Base-by-base conservation (phyloP, 35 echinoderm and acorn worm species). In the Hemicentrotus pulcherrimus region DNA sequence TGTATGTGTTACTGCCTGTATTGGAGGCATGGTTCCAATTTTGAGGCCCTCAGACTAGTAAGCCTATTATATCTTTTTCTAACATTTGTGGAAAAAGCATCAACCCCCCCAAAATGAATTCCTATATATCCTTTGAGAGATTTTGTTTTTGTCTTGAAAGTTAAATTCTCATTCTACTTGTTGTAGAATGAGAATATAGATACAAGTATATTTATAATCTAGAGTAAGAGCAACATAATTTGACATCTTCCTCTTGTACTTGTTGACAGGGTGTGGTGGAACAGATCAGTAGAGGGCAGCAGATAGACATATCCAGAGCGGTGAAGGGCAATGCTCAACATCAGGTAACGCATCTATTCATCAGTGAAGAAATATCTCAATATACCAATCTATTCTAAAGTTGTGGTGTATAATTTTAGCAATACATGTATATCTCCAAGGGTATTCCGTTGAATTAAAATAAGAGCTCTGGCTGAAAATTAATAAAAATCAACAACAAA, bases 181-280 rank as follows among this genome's bases (percentile, higher is more conserved):
- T 16, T 85, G 70, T 85, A 85, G 70, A 19, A 85, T 19, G 4
- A 19, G 16, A 85, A 30, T 30, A 2, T 2, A 30, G 30, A 19
- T 85, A 30, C 2, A 85, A 4, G 15, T 85, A 85, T 30, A 85
- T 30, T 85, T 85, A 19, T 85, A 85, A 19, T 85, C 70, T 85
- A 16, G 15, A 0, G 2, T 85, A 19, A 58, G 1, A 12, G 50
- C 50, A 58, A 15, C 0, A 9, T 1, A 12, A 58, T 58, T 12
- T 58, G 50, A 58, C 50, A 58, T 9, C 50, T 24, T 90, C 7
- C 4, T 33, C 19, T 47, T 90, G 12, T 47, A 90, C 12, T 10
- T 41, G 1, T 91, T n/a, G 15, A 28, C 88, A 95, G 89, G 91
- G 48, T 65, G 46, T 95, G 30, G 91, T 95, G 95, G 95, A 95